Percentiles rank a stretch among this genome's conserved stretches.
Conservation (phyloP, 2,113 vertebrate genomes). For the Hystrix cristata region DNA sequence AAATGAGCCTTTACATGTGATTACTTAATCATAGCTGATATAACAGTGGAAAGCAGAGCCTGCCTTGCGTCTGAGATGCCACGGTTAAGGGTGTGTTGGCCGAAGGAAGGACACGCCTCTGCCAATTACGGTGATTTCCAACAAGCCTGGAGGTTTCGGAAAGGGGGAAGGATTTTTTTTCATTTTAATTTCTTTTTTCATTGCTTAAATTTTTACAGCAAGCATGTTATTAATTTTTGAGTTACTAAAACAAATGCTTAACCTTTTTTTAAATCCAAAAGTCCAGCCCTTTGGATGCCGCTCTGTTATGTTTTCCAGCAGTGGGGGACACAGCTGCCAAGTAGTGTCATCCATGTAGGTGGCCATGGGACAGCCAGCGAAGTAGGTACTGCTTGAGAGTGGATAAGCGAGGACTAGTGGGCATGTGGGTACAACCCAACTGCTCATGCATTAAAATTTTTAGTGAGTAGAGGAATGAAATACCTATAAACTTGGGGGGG, state of each 20-base stretch:
- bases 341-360: background rate
- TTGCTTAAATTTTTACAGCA: constrained; percentile 53
- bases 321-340: background rate
- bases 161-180: background rate
- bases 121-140: background rate
- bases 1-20: background rate
- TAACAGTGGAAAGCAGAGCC: background rate
- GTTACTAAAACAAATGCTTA: constrained; percentile 1
- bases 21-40: background rate
- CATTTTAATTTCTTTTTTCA: background rate
- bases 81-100: background rate
- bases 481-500: background rate
- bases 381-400: background rate
- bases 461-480: background rate
- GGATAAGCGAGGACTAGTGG: background rate
- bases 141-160: background rate
- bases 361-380: background rate
- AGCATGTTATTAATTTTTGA: constrained; percentile 55
- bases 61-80: background rate
- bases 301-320: background rate
- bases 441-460: background rate
- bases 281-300: background rate
- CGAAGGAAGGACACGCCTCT: background rate
- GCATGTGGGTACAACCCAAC: background rate
- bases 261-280: background rate